Evolutionary conservation across 1,140 invertebrate genomes (phyloP), one percentile per base, ranked within the genome.

Genomic region (Drosophila biarmipes): DNA sequence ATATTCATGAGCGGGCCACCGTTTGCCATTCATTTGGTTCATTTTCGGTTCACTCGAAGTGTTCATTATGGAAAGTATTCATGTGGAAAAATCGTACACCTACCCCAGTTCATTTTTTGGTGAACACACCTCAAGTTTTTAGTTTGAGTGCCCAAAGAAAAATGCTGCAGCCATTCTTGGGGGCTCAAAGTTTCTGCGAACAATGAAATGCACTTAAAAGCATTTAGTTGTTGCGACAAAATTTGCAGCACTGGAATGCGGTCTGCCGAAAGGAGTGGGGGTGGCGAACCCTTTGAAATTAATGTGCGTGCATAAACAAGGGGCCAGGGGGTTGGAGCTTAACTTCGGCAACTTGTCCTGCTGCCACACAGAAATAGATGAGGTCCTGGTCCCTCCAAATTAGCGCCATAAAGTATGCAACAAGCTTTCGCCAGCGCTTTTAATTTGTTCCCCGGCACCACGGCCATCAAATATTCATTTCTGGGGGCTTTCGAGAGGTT

Each of bases 331-430:
- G 19, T 37, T 43, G 58, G 58, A 31, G 54, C 73, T 77, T 72
- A 77, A 73, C 71, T 84, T 63, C 62, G 72, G 66, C 67, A 74
- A 82, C 76, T 61, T 71, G 61, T 59, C 56, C 64, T 56, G 43
- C 54, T 35, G 46, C 46, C 68, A 38, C 56, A 37, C 21, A 64
- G 64, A 58, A 45, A 37, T 35, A 64, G 64, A 58, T 45, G 40
- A 49, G 52, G 63, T 67, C 40, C 38, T 45, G 27, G 12, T 24
- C 17, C 54, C 45, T 37, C 46, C 49, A 87, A 87, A 87, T 87
- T 87, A 89, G 84, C 79, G 75, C 62, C 84, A 87, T 87, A 89
- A 87, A 87, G 84, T 87, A 87, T 87, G 82, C 84, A 89, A 87
- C 79, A 89, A 78, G 84, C 84, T 84, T 78, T 72, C 73, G 69